phyloP scores from a whole-genome alignment of 2,797 vertebrate genomes.

The Hydrolagus colliei region DNA sequence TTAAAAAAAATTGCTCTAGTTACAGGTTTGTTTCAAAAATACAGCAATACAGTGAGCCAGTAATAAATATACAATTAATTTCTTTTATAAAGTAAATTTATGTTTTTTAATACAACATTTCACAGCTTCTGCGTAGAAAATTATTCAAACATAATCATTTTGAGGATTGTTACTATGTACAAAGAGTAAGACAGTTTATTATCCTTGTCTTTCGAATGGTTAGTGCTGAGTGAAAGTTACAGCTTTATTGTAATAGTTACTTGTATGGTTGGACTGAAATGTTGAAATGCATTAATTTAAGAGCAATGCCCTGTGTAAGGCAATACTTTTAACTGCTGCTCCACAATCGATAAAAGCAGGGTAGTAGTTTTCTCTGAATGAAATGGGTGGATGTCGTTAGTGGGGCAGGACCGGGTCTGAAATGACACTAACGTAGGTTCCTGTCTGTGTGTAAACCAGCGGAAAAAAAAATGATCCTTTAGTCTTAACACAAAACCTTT shows the following conservation, averaged over 20 bases:
- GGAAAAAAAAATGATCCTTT: not conserved
- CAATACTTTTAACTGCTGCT: not conserved
- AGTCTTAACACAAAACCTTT: not conserved
- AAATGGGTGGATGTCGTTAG: not conserved
- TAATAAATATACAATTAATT: conserved; percentile 32
- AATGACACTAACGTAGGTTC: no score
- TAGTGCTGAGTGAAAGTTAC: not conserved
- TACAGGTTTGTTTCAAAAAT: conserved; percentile 4
- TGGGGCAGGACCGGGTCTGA: no score
- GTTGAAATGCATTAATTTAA: not conserved
- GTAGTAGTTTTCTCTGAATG: not conserved
- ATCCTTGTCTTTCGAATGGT: not conserved
- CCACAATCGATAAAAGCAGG: not conserved
- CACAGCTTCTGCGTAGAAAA: conserved; percentile 27
- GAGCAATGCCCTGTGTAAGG: not conserved
- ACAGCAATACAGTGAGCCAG: conserved; percentile 22
- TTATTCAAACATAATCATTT: not conserved
- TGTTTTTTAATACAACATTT: conserved; percentile 29
- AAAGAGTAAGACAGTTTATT: not conserved
- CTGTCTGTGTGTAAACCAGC: not conserved
- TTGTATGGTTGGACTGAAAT: not conserved
- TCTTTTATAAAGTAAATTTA: conserved; percentile 27
- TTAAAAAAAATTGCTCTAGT: conserved; percentile 20
- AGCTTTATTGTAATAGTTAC: not conserved
- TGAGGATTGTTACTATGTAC: not conserved